Evolutionary conservation across 2,113 vertebrate species (phyloP).

Genomic region (Syngnathus scovelli): DNA sequence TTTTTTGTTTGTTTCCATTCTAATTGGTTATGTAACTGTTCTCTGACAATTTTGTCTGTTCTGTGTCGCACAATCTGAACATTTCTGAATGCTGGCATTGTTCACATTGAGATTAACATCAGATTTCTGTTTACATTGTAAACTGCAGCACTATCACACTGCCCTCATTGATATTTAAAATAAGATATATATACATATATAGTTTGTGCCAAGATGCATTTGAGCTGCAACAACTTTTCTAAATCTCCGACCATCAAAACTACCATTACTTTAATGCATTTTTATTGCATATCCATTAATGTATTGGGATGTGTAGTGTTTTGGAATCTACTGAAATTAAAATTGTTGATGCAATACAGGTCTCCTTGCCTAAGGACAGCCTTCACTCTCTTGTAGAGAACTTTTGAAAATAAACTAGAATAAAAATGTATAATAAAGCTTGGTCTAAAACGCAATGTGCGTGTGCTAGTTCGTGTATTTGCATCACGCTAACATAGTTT

Average conservation of each 20-base stretch:
- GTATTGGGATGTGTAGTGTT: slow-evolving; percentile 31
- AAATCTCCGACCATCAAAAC: slow-evolving; percentile 30
- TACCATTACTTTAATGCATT: slow-evolving; percentile 49
- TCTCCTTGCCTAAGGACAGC: slow-evolving; percentile 55
- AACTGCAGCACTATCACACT: slow-evolving; percentile 55
- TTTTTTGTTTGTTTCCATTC: slow-evolving; percentile 5
- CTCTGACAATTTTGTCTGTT: slow-evolving; percentile 40
- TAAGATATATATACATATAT: slow-evolving; percentile 14
- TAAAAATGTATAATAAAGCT: slow-evolving; percentile 49
- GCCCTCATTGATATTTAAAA: slow-evolving; percentile 34
- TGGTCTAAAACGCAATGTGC: slow-evolving; percentile 30
- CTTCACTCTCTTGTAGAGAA: slow-evolving; percentile 61
- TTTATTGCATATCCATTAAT: slow-evolving; percentile 49
- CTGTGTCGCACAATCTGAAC: slow-evolving; percentile 24
- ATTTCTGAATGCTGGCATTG: slow-evolving; percentile 41
- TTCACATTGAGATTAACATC: slow-evolving; percentile 33
- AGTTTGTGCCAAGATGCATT: slow-evolving; percentile 64
- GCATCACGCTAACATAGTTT: slow-evolving; percentile 4
- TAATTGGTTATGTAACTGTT: slow-evolving; percentile 30
- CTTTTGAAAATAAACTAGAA: slow-evolving; percentile 57
- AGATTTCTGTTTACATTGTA: slow-evolving; percentile 43
- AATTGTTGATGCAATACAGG: slow-evolving; percentile 59
- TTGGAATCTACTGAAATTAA: slow-evolving; percentile 54
- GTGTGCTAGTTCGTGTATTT: slow-evolving; percentile 2
- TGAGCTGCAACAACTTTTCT: slow-evolving; percentile 50